These are phyloP conservation scores for Macrosiphum euphorbiae DNA, from an alignment of 2,888 invertebrate genomes.

Conservation along the genomic window DNA sequence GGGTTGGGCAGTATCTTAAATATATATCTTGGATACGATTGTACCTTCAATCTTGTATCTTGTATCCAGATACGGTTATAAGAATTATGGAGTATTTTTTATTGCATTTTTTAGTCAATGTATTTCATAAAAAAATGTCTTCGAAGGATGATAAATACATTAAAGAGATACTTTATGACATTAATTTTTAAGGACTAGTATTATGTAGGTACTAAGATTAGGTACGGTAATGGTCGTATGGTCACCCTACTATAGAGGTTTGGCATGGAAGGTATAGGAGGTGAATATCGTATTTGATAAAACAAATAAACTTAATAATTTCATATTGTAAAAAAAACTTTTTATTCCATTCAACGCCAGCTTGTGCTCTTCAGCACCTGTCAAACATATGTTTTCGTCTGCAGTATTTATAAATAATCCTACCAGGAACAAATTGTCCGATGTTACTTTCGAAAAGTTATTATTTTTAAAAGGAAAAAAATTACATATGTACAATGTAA, in stretches of 20 bases:
- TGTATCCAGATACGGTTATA: no score
- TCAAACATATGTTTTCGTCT: neutral
- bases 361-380: neutral
- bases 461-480: conserved; percentile 9
- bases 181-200: no score
- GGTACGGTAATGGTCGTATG: no score
- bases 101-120: no score
- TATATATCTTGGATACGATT: neutral
- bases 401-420: neutral
- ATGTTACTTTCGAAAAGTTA: neutral
- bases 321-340: neutral
- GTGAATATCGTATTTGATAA: neutral
- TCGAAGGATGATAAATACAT: no score
- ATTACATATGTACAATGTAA: neutral
- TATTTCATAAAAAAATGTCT: no score
- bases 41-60: neutral
- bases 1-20: neutral
- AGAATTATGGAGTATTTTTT: no score
- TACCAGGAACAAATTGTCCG: neutral
- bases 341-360: neutral
- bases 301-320: neutral
- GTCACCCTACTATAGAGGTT: no score
- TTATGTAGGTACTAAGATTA: no score
- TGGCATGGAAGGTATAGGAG: no score
- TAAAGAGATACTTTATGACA: no score